Percentiles rank a stretch among this genome's conserved stretches.
Conservation (phyloP, 2,113 vertebrate genomes). For the Protobothrops flavoviridis region DNA sequence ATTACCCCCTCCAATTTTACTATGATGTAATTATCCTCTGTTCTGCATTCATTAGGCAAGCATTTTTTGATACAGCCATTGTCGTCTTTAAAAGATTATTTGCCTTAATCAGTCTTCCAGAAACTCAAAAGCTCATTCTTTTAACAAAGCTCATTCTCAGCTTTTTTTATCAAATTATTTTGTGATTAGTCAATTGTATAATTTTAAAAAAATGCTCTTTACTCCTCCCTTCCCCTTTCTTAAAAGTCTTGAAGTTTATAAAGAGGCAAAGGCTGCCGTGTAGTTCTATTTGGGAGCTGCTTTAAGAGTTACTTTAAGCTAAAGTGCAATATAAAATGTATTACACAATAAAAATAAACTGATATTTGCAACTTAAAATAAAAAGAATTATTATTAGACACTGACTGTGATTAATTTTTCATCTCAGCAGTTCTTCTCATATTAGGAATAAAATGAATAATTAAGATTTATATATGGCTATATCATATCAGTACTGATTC, state of each 20-base stretch:
- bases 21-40: neutral
- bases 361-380: neutral
- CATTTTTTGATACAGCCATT: neutral
- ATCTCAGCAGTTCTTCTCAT: neutral
- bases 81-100: neutral
- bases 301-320: neutral
- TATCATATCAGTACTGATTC: neutral
- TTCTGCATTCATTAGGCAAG: neutral
- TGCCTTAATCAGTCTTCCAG: neutral
- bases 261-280: neutral
- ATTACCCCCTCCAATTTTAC: neutral
- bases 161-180: neutral
- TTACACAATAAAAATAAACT: neutral
- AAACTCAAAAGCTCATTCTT: neutral
- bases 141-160: neutral
- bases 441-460: neutral
- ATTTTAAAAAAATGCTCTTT: neutral
- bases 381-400: neutral
- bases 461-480: neutral
- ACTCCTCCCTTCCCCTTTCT: neutral
- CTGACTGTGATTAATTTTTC: neutral
- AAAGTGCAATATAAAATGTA: neutral
- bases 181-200: neutral
- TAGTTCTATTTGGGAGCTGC: neutral
- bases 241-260: neutral